Base-by-base conservation (phyloP, 2,888 invertebrate genomes). In the Laspeyria flexula region DNA sequence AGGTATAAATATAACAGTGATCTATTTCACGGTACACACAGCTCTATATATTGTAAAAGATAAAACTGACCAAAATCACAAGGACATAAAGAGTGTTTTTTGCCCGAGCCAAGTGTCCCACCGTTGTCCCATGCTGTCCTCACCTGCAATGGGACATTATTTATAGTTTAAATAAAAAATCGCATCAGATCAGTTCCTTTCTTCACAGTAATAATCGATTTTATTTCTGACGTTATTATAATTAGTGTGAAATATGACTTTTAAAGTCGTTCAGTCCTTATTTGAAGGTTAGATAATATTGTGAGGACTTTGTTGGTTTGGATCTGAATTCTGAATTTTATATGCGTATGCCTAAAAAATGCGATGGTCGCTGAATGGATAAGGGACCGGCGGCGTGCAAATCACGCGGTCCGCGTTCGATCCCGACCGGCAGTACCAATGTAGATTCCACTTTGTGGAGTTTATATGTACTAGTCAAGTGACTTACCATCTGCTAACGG, bases 1-100 rank as follows among this genome's bases (percentile, higher is more conserved):
- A 73, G n/a, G 3, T 50, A n/a, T 51, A 81, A 68, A 53, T 15
- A n/a, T n/a, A n/a, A 46, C 55, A 59, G 60, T 64, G 65, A 77
- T 81, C 88, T 86, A 88, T 89, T 90, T 90, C 89, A 90, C 90
- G 90, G 83, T 84, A 79, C 75, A 53, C 70, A 79, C 79, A 85
- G 75, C 65, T 73, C 76, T 81, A 83, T 85, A 88, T 86, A 88
- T 86, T 90, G 88, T 89, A 77, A 81, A 80, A 87, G 89, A 89
- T 90, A 88, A 85, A 81, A 77, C 70, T 88, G 85, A 88, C 91
- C 90, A 83, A 81, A 83, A 85, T 90, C 90, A 89, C 88, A 87
- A 81, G 84, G 83, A 83, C 81, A 84, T 86, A 86, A 88, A 87
- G 75, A 81, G 77, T 60, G 62, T 83, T 88, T 89, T 90, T 89